Base-by-base conservation (phyloP, 1,140 invertebrate species). In the Neodiprion lecontei region DNA sequence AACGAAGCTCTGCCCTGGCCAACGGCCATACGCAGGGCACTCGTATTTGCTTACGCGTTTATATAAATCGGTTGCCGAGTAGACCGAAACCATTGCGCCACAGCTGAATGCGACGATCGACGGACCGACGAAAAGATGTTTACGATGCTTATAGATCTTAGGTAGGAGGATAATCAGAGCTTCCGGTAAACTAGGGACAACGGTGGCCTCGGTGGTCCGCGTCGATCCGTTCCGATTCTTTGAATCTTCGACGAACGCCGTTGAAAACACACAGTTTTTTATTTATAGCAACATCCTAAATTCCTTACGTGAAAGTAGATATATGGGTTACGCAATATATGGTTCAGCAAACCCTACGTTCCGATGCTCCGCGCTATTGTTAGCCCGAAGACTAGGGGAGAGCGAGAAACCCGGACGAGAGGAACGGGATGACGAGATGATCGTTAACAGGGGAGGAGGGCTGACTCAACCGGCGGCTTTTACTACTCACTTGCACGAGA, bases 291-390 rank as follows among this genome's bases (percentile, higher is more conserved):
- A 47, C 50, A 72, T 69, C 74, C 47, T n/a, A 28, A 75, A 72
- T 68, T 67, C 50, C 71, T 8, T 23, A 69, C 67, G 28, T 40
- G 67, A 11, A 48, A 23, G 47, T 67, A 49, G 9, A 72, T 11
- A 67, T 65, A 65, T 48, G 72, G 66, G 73, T 86, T 86, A 83
- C 80, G 79, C 85, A 85, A 87, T 14, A 53, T 53, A 53, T 80
- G 82, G 85, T 87, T 87, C 85, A 85, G 79, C 84, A 86, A 87
- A 87, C 85, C 77, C 84, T 82, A 74, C 78, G 76, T 65, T 75
- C 73, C 79, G 70, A 74, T 74, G 80, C 84, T 79, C 80, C 81
- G 83, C 80, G 80, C 87, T 88, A 88, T 88, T 88, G 87, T 88
- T 88, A 87, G 86, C 81, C 50, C 50, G 50, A 10, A n/a, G 50